Percentiles rank a stretch among this genome's conserved stretches.
Evolutionary conservation across 2,797 vertebrate genomes (phyloP).

Genomic region (Enteromius treurensis): DNA sequence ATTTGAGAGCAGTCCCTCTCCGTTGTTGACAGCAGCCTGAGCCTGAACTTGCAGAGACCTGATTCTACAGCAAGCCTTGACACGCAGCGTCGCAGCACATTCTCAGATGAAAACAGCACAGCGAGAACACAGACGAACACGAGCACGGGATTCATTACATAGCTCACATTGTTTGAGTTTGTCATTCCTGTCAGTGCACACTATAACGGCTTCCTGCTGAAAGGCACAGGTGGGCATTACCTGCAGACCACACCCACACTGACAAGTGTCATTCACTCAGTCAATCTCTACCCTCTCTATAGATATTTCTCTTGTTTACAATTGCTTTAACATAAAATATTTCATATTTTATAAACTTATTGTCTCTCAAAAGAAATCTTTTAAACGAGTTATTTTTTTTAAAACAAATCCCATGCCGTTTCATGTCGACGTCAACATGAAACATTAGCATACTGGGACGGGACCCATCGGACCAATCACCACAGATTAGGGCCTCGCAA

Average conservation of each 20-base stretch:
- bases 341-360: too few species aligned
- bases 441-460: too few species aligned
- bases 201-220: background rate
- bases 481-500: too few species aligned
- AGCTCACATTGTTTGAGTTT: background rate
- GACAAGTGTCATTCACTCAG: background rate
- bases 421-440: too few species aligned
- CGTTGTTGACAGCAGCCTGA: background rate
- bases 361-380: too few species aligned
- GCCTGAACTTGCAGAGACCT: conserved; percentile 10
- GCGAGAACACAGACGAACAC: conserved; percentile 34
- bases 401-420: too few species aligned
- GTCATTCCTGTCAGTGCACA: background rate
- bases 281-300: background rate
- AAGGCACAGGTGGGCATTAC: background rate
- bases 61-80: conserved; percentile 62
- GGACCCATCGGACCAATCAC: too few species aligned
- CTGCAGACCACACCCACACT: background rate
- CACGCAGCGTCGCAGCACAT: conserved; percentile 55
- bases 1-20: background rate
- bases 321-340: background rate
- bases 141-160: background rate
- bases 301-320: background rate
- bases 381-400: too few species aligned
- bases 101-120: conserved; percentile 11